These are phyloP conservation scores for Chrysocyon brachyurus DNA, from an alignment of 2,797 vertebrate genomes.

Conservation along the genomic window DNA sequence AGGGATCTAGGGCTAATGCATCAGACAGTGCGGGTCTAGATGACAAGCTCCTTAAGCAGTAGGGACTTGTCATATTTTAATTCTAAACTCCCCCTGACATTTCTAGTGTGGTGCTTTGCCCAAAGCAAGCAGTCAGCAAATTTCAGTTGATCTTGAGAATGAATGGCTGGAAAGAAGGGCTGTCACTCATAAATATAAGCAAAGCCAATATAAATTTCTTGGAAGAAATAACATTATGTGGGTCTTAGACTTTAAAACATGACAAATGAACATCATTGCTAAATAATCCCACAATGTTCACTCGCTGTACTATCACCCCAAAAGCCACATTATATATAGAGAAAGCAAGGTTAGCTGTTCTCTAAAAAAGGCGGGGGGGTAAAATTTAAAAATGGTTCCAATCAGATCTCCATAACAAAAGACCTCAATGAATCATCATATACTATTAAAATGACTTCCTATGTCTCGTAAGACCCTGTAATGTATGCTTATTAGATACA, in stretches of 20 bases:
- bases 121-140: not conserved
- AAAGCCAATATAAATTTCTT: not conserved
- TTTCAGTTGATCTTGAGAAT: not conserved
- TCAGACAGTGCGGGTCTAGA: not conserved
- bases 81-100: not conserved
- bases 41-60: not conserved
- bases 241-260: slow-evolving; percentile 39
- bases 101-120: not conserved
- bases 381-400: not conserved
- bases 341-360: not conserved
- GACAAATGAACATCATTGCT: not conserved
- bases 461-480: slow-evolving; percentile 22
- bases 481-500: not conserved
- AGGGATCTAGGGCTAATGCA: not conserved
- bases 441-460: not conserved
- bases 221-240: slow-evolving; percentile 1
- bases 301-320: not conserved
- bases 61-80: not conserved
- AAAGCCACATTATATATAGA: not conserved
- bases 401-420: slow-evolving; percentile 20
- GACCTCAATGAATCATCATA: not conserved
- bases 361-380: not conserved
- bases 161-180: not conserved
- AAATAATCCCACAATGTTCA: slow-evolving; percentile 3
- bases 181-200: not conserved